These are phyloP conservation scores for roundworm (Caenorhabditis elegans) DNA, from an alignment of 1,140 invertebrate species.

Conservation along the genomic window DNA sequence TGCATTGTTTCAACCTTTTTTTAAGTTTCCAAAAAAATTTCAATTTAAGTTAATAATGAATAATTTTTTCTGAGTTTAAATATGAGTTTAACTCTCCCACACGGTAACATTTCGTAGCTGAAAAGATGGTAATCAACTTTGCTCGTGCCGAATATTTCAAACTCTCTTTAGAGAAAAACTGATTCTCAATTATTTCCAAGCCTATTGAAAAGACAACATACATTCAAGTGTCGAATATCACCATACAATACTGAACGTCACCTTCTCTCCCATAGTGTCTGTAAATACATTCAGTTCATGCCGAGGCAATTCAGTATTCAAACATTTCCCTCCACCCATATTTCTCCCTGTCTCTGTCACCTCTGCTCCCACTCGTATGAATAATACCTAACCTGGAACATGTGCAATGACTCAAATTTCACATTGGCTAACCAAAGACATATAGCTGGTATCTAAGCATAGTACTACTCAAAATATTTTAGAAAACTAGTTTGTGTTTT, in stretches of 20 bases:
- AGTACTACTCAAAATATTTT: too few species aligned
- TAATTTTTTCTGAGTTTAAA: too few species aligned
- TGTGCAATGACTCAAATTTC: conserved; percentile 21
- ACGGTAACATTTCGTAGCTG: too few species aligned
- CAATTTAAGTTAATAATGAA: too few species aligned
- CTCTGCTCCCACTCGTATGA: background rate
- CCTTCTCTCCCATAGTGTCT: background rate
- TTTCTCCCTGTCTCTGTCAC: background rate
- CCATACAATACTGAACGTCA: background rate
- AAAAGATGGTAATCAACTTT: too few species aligned
- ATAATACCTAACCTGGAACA: conserved; percentile 21
- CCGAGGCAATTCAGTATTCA: conserved; percentile 23
- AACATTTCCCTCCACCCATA: background rate
- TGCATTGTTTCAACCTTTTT: too few species aligned
- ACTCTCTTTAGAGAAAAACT: too few species aligned
- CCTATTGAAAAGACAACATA: background rate
- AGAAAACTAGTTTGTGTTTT: too few species aligned
- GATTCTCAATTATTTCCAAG: too few species aligned
- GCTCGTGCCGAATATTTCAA: too few species aligned
- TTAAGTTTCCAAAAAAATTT: too few species aligned
- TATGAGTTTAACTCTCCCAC: too few species aligned
- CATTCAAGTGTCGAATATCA: background rate
- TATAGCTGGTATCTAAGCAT: background rate
- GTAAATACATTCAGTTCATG: conserved; percentile 30
- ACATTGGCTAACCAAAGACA: background rate